Base-by-base conservation (phyloP, 2,888 invertebrate species). In the Prosopocoilus inquinatus region DNA sequence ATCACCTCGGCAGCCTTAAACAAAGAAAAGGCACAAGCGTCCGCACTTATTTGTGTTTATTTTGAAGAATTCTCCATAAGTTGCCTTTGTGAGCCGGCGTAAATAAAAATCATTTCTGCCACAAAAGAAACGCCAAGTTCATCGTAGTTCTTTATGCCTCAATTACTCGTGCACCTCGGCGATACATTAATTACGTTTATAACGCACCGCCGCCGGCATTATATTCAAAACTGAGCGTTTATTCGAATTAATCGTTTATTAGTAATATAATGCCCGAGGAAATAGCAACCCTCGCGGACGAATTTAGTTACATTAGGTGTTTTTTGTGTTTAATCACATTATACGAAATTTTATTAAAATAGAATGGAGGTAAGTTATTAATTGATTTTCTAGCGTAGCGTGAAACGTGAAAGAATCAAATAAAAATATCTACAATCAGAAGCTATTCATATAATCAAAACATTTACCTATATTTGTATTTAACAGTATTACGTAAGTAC, bases 211-310 rank as follows among this genome's bases (percentile, higher is more conserved):
- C 60, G 60, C 58, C 63, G 57, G 61, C 62, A 66, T 70, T 68
- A 66, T 68, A 65, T 60, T 63, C 63, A 62, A 67, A 70, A 69
- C 70, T 69, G 65, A 67, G 64, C 69, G 66, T 70, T 71, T 70
- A 71, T 71, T 52, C 51, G 46, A 52, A 69, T 69, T 70, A 70
- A 70, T 70, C 68, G 68, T 69, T 65, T 64, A 63, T 65, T 67
- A 64, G 62, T 58, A 50, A 50, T 55, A 57, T 55, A 64, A 60
- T 55, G 53, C 50, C 51, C 44, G 46, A 56, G 57, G 47, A 47
- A 9, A 36, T 33, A 51, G 51, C 59, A 54, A 50, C 59, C 59
- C 57, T 54, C 59, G 46, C 57, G 39, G 50, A 49, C 46, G 53
- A 53, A 59, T 60, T 60, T 57, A 52, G 48, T 55, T 49, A 54